Evolutionary conservation across 64 coral and sea anemone species (phyloP).

Genomic region (Platygyra sinensis): DNA sequence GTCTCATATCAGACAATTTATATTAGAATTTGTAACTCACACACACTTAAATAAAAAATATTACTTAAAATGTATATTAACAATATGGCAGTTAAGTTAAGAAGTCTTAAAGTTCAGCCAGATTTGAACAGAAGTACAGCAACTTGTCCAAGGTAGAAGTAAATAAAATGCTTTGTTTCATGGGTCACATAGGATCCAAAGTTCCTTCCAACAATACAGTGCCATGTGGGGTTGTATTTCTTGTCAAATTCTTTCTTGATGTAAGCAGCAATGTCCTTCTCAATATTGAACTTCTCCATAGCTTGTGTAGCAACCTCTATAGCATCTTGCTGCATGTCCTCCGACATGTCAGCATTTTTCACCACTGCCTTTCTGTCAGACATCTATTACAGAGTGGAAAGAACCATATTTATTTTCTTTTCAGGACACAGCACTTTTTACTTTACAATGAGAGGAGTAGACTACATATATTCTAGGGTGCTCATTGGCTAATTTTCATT

Average conservation of each 20-base stretch:
- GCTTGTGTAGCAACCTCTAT: slow-evolving; percentile 82
- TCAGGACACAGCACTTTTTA: no score
- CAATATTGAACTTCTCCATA: slow-evolving; percentile 98
- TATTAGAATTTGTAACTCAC: background rate
- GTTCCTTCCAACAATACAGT: slow-evolving; percentile 98
- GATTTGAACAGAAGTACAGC: slow-evolving; percentile 94
- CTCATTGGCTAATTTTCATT: no score
- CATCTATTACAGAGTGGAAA: slow-evolving; percentile 69
- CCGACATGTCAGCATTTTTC: slow-evolving; percentile 99
- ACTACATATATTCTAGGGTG: no score
- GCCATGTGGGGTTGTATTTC: slow-evolving; percentile 99
- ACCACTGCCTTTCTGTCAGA: slow-evolving; percentile 94
- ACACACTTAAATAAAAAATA: background rate
- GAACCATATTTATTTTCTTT: no score
- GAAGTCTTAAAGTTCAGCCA: background rate
- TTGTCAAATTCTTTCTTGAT: slow-evolving; percentile 99
- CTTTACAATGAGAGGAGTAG: no score
- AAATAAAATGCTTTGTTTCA: slow-evolving; percentile 99
- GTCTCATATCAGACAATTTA: background rate
- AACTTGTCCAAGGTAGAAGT: slow-evolving; percentile 99
- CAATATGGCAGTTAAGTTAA: background rate
- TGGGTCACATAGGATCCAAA: slow-evolving; percentile 99
- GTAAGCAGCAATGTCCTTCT: slow-evolving; percentile 97
- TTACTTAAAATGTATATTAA: background rate
- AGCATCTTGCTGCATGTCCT: slow-evolving; percentile 97